A percentile compares a stretch with the other conserved stretches of the same genome.
phyloP scores from a whole-genome alignment of 2,797 vertebrate genomes.

The Catharus ustulatus region DNA sequence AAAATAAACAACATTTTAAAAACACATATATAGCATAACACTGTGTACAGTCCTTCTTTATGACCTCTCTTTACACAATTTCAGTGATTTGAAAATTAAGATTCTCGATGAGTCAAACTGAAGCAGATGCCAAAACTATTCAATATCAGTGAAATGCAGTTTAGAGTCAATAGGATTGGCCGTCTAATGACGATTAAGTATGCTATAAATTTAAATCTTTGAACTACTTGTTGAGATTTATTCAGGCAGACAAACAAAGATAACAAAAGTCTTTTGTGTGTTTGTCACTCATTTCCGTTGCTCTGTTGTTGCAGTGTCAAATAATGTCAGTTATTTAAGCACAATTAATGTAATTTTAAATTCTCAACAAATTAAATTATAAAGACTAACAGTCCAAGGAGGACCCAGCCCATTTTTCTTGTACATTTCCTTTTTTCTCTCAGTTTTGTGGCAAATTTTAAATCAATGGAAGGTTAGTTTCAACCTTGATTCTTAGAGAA shows the following conservation, averaged over 20 bases:
- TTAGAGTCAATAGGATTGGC: conserved; percentile 75
- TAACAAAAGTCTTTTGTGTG: conserved; percentile 87
- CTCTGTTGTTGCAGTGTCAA: conserved; percentile 84
- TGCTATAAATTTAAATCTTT: conserved; percentile 84
- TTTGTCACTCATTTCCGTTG: conserved; percentile 83
- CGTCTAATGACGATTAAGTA: conserved; percentile 82
- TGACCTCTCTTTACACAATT: conserved; percentile 34
- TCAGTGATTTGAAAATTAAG: conserved; percentile 66
- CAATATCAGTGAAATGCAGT: conserved; percentile 73
- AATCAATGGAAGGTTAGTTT: conserved; percentile 60
- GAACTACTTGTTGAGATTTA: conserved; percentile 86
- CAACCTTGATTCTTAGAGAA: conserved; percentile 50
- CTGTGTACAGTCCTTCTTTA: background rate
- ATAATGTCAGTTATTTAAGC: conserved; percentile 87
- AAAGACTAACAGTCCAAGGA: conserved; percentile 80
- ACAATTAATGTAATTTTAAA: conserved; percentile 88
- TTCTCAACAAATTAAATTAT: conserved; percentile 87
- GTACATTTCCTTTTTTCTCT: conserved; percentile 49
- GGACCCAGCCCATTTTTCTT: conserved; percentile 72
- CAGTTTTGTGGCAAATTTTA: conserved; percentile 72
- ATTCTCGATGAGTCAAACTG: conserved; percentile 65
- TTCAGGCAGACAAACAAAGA: conserved; percentile 88
- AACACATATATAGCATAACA: background rate
- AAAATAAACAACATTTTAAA: background rate
- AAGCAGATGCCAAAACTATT: conserved; percentile 72